These are phyloP conservation scores for Stegophylla sp. DNA, from an alignment of 2,888 invertebrate species.

Conservation along the genomic window DNA sequence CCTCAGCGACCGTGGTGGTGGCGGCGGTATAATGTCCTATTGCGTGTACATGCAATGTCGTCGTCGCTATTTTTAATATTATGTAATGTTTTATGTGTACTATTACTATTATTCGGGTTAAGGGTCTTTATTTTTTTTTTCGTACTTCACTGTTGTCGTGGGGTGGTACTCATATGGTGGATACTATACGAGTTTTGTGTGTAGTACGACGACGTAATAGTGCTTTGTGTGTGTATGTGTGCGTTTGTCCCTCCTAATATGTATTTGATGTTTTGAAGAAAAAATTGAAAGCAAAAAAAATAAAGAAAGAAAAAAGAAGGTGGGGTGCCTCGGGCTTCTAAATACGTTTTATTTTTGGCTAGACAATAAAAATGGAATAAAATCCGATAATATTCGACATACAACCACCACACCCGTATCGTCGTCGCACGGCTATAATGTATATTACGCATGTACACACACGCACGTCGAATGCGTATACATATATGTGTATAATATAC, in stretches of 20 bases:
- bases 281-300: conserved; percentile 3
- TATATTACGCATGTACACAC: not conserved
- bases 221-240: not conserved
- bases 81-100: conserved; percentile 1
- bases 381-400: not conserved
- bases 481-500: not conserved
- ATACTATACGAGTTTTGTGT: too few relatives aligned
- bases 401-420: not conserved
- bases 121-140: conserved; percentile 2
- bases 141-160: not conserved
- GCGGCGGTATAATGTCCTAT: not conserved
- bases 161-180: not conserved
- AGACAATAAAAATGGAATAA: not conserved
- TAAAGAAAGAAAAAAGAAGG: not conserved
- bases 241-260: not conserved
- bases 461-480: not conserved
- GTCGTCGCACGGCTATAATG: not conserved
- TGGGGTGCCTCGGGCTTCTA: not conserved
- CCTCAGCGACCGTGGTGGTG: not conserved
- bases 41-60: not conserved
- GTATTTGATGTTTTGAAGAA: not conserved
- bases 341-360: not conserved
- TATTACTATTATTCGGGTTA: not conserved
- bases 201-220: not conserved
- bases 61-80: not conserved